These are phyloP conservation scores for Cettia cetti DNA, from an alignment of 2,113 vertebrate genomes.

Conservation along the genomic window DNA sequence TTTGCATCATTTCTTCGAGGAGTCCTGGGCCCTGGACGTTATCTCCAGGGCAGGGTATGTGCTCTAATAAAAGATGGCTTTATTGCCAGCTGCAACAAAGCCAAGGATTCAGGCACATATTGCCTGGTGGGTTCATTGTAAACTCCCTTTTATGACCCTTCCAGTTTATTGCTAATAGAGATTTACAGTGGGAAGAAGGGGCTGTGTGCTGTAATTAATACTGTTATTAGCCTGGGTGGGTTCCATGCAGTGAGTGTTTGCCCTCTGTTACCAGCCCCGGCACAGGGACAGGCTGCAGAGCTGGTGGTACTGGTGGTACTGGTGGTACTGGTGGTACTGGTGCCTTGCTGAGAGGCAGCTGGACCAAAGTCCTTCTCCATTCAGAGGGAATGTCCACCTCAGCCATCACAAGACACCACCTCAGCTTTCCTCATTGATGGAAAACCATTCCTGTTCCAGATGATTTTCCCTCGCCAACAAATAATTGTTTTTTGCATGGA, in stretches of 20 bases:
- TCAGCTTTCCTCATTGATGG: background rate
- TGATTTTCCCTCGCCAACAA: background rate
- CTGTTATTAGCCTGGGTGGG: slow-evolving; percentile 1
- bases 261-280: background rate
- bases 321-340: background rate
- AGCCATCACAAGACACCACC: rapidly evolving
- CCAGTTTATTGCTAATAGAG: slow-evolving; percentile 33
- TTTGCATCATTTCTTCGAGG: slow-evolving; percentile 14
- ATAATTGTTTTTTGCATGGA: rapidly evolving
- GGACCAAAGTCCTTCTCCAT: background rate
- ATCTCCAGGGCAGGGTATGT: slow-evolving; percentile 50
- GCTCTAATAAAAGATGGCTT: slow-evolving; percentile 41
- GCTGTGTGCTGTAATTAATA: background rate
- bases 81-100: slow-evolving; percentile 38
- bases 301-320: background rate
- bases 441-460: background rate
- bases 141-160: slow-evolving; percentile 25
- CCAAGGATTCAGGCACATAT: background rate
- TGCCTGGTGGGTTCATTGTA: background rate
- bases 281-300: background rate
- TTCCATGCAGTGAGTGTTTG: background rate
- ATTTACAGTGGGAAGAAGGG: slow-evolving; percentile 51
- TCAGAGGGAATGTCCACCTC: background rate
- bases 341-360: background rate
- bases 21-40: slow-evolving; percentile 32